Evolutionary conservation across 2,797 vertebrate genomes (phyloP).

Genomic region (Hipposideros larvatus): DNA sequence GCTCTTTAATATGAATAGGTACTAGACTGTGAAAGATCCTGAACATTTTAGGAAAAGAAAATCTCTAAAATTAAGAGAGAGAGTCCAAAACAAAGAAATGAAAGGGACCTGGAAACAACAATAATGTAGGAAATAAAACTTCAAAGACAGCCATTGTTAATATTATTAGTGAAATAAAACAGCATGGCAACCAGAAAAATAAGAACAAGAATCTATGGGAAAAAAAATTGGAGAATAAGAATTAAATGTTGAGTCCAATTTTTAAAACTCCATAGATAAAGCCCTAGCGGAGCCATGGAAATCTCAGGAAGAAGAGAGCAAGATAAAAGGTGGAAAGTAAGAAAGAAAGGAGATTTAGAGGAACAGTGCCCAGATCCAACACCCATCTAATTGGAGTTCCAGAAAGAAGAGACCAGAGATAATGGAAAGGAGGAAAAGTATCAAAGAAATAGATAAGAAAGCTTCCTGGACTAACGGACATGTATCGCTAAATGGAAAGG

Average conservation of each 20-base stretch:
- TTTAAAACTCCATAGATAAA: slow-evolving; percentile 20
- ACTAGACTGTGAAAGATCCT: neutral
- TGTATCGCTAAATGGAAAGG: neutral
- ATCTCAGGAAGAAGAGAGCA: neutral
- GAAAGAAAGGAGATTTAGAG: neutral
- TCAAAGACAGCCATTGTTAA: neutral
- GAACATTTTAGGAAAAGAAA: neutral
- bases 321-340: neutral
- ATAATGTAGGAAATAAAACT: neutral
- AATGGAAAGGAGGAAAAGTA: neutral
- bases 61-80: neutral
- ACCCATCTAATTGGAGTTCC: neutral
- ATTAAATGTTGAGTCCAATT: neutral
- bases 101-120: neutral
- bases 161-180: slow-evolving; percentile 13
- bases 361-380: neutral
- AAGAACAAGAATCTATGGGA: neutral
- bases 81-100: neutral
- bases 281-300: neutral
- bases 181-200: neutral
- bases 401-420: neutral
- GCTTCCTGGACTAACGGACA: neutral
- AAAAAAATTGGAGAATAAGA: neutral
- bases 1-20: neutral
- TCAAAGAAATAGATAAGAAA: neutral